Percentiles rank a stretch among this genome's conserved stretches.
phyloP scores from a whole-genome alignment of 2,888 invertebrate genomes.

The Griposia aprilina region DNA sequence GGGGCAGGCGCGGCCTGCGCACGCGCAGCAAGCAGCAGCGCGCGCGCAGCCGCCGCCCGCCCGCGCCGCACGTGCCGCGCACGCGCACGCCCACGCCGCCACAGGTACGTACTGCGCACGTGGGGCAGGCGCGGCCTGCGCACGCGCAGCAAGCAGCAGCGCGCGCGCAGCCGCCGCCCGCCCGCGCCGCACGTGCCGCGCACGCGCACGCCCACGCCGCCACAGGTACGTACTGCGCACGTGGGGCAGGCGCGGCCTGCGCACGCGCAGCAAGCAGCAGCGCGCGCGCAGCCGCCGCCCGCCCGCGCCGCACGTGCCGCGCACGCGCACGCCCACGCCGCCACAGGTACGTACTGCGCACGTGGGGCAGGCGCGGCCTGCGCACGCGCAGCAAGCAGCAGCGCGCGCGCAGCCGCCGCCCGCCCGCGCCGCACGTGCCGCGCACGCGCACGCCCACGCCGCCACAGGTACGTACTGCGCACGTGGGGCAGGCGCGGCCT shows the following conservation, averaged over 20 bases:
- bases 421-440: conserved; percentile 22
- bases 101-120: conserved; percentile 14
- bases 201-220: too few relatives aligned
- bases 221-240: too few relatives aligned
- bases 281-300: conserved; percentile 64
- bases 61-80: conserved; percentile 16
- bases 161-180: too few relatives aligned
- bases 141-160: too few relatives aligned
- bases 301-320: conserved; percentile 22
- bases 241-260: conserved; percentile 94
- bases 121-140: conserved; percentile 92
- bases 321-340: conserved; percentile 27
- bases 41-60: conserved; percentile 56
- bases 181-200: too few relatives aligned
- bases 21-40: conserved; percentile 90
- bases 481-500: conserved; percentile 85
- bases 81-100: conserved; percentile 43
- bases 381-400: conserved; percentile 91
- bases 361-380: conserved; percentile 85
- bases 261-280: conserved; percentile 90
- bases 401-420: conserved; percentile 64
- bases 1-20: conserved; percentile 95
- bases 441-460: conserved; percentile 28
- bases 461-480: conserved; percentile 27
- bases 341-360: conserved; percentile 28